Evolutionary conservation across 2,888 invertebrate genomes (phyloP).

Genomic region (Dynastes grantii): DNA sequence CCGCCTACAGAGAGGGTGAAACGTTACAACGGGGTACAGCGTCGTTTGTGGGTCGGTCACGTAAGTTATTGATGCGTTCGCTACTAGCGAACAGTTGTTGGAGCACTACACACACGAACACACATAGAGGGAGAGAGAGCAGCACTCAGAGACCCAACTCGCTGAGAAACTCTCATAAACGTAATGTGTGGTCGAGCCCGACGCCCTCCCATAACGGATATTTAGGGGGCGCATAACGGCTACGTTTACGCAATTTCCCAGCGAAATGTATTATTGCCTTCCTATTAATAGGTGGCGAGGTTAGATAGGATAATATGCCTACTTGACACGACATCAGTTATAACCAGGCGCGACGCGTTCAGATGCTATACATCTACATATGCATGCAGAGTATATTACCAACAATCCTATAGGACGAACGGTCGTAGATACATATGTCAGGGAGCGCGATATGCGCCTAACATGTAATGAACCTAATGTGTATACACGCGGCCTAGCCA

Average conservation of each 20-base stretch:
- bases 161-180: slow-evolving; percentile 44
- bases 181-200: slow-evolving; percentile 33
- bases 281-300: slow-evolving; percentile 40
- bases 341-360: not conserved
- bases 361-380: too few species aligned
- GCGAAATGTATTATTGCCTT: slow-evolving; percentile 37
- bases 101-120: not conserved
- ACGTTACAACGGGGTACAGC: too few species aligned
- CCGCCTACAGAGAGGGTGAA: too few species aligned
- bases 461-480: too few species aligned
- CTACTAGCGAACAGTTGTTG: slow-evolving; percentile 30
- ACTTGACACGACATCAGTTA: slow-evolving; percentile 46
- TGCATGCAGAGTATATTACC: not conserved
- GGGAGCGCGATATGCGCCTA: too few species aligned
- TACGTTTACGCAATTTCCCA: slow-evolving; percentile 43
- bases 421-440: not conserved
- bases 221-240: slow-evolving; percentile 39
- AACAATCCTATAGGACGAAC: not conserved
- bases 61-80: slow-evolving; percentile 43
- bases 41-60: not conserved
- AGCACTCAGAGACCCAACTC: not conserved
- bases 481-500: not conserved
- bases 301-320: slow-evolving; percentile 43
- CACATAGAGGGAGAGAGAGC: not conserved
- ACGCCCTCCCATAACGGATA: slow-evolving; percentile 32